A percentile compares a stretch with the other conserved stretches of the same genome.
Evolutionary conservation across 2,888 invertebrate genomes (phyloP).

Genomic region (Cephus rjabovi): DNA sequence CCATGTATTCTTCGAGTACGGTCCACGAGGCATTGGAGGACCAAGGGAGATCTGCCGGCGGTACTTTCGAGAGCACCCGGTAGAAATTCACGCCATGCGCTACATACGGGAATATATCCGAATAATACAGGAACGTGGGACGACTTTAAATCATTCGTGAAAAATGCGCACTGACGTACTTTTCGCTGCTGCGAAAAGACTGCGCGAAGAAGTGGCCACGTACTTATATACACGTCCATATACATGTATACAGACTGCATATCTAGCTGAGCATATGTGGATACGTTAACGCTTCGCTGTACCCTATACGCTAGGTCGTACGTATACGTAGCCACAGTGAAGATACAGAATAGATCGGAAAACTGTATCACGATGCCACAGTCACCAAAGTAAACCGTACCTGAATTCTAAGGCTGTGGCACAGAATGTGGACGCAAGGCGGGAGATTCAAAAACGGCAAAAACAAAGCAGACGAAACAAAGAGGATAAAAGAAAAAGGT

Average conservation of each 20-base stretch:
- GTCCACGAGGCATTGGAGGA: slow-evolving; percentile 10
- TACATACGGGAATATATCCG: slow-evolving; percentile 33
- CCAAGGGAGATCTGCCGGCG: background rate
- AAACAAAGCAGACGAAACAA: background rate
- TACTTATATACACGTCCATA: background rate
- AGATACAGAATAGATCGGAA: background rate
- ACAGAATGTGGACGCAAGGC: background rate
- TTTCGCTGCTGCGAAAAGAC: background rate
- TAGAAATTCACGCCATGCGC: slow-evolving; percentile 34
- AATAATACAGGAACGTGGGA: slow-evolving; percentile 36
- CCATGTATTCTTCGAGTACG: slow-evolving; percentile 23
- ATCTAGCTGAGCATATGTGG: background rate
- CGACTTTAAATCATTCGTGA: slow-evolving; percentile 36
- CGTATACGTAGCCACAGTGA: background rate
- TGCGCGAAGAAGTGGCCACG: slow-evolving; percentile 8
- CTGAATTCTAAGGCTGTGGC: background rate
- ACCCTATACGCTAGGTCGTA: background rate
- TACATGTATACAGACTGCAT: background rate
- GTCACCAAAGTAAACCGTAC: background rate
- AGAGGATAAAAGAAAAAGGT: background rate
- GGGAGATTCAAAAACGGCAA: slow-evolving; percentile 1
- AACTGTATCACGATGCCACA: background rate
- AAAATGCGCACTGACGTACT: slow-evolving; percentile 20
- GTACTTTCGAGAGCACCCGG: slow-evolving; percentile 31
- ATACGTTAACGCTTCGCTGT: background rate